Evolutionary conservation across 2,797 vertebrate genomes (phyloP), one percentile per base, ranked within the genome.

Genomic region (Halcyon smyrnensis): DNA sequence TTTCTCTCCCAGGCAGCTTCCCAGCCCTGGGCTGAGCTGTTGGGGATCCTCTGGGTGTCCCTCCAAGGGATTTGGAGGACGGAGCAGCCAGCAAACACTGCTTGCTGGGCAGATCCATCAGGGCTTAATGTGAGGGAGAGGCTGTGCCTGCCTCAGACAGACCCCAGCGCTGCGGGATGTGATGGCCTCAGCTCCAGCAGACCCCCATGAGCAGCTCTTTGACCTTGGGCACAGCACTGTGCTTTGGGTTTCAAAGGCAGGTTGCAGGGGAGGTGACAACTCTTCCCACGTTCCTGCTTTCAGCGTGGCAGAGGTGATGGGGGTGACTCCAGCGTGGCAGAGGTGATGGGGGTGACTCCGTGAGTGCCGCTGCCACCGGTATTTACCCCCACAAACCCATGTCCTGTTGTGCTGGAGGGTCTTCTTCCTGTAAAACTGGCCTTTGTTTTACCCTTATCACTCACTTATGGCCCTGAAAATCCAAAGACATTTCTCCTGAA

Each of bases 91-190:
- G 5, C 18, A 18, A 6, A 1, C 20, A 0, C 7, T 12, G 9
- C 28, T 18, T 0, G 1, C 57, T 15, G 28, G 8, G 30, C 51
- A 5, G 54, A 20, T 34, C 63, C 18, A 0, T 41, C 45, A 1
- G 65, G 0, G 4, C 43, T 18, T 20, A 1, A 1, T 3, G 41
- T 14, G 1, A 8, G 50, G 86, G 45, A 57, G 73, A 21, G 41
- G 73, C 89, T 57, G 59, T 1, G 1, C 8, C 50, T 0, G 0
- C 45, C 15, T 39, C 1, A 2, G 37, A 2, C 78, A 21, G 76
- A 23, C 20, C 82, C 54, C 37, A 6, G 59, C 0, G 1, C 87
- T 56, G 32, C 3, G 3, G 25, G 50, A 1, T 16, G 54, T 3
- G 36, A 8, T 43, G 37, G 25, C 14, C 53, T 69, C 1, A 6